Conservation (phyloP, 2,797 vertebrate genomes). For the Xenopus petersii region DNA sequence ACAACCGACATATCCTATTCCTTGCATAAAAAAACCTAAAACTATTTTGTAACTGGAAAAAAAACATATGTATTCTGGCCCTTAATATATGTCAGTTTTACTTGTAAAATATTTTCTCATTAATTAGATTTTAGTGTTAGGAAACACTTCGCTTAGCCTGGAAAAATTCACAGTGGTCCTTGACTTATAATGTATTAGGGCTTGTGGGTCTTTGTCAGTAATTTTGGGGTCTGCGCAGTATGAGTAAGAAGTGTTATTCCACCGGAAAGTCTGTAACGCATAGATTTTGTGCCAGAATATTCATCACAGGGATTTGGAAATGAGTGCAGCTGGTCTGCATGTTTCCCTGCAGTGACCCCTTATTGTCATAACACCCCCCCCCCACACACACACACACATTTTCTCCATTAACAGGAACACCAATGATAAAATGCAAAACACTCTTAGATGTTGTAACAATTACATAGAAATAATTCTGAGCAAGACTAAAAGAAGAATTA, state of each 20-base stretch:
- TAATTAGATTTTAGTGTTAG: no score
- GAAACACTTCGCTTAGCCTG: not conserved
- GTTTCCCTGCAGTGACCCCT: not conserved
- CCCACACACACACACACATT: not conserved
- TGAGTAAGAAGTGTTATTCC: conserved; percentile 30
- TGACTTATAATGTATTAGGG: conserved; percentile 19
- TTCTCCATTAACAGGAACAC: no score
- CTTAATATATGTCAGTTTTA: no score
- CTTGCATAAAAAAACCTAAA: no score
- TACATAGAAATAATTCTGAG: no score
- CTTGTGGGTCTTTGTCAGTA: conserved; percentile 26
- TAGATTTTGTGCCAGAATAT: conserved; percentile 20
- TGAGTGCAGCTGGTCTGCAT: not conserved
- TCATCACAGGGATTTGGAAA: not conserved
- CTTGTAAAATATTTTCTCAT: no score
- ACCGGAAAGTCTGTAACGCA: conserved; percentile 12
- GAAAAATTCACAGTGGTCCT: not conserved
- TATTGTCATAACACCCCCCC: not conserved
- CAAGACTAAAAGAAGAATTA: no score
- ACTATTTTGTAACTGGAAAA: no score
- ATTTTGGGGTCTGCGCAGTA: conserved; percentile 15
- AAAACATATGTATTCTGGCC: no score
- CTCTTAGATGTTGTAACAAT: no score
- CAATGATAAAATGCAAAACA: no score
- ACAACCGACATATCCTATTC: no score